A percentile compares a stretch with the other conserved stretches of the same genome.
Evolutionary conservation across 2,888 invertebrate species (phyloP).

Genomic region (Heliconius erato): DNA sequence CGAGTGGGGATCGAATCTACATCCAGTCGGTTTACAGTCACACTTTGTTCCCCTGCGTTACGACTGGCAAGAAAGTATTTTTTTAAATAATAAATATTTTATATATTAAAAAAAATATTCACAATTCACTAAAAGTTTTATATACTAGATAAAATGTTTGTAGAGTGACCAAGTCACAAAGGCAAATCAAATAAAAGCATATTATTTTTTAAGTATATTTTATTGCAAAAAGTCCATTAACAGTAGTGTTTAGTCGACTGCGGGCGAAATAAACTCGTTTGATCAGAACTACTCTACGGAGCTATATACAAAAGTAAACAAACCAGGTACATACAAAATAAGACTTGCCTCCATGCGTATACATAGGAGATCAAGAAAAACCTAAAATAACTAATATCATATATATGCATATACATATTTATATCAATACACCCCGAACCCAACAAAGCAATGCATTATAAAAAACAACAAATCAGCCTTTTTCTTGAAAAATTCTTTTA

Average conservation of each 20-base stretch:
- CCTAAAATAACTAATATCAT: neutral
- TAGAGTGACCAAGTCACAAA: neutral
- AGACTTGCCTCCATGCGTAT: conserved; percentile 54
- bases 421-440: neutral
- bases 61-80: too few relatives aligned
- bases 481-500: neutral
- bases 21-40: too few relatives aligned
- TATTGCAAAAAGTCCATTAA: conserved; percentile 70
- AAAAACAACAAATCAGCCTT: conserved; percentile 24
- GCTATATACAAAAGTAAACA: conserved; percentile 77
- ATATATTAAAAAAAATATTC: too few relatives aligned
- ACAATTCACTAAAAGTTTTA: too few relatives aligned
- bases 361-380: conserved; percentile 62
- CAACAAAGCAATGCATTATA: neutral
- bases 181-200: conserved; percentile 47
- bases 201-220: conserved; percentile 63
- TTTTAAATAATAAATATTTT: too few relatives aligned
- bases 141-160: too few relatives aligned
- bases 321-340: conserved; percentile 67
- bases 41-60: too few relatives aligned
- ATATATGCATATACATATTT: neutral
- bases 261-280: conserved; percentile 77
- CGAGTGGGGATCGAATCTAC: too few relatives aligned
- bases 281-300: conserved; percentile 63
- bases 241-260: conserved; percentile 83